Evolutionary conservation across 2,888 invertebrate species (phyloP).

Genomic region (Protodeltote pygarga): DNA sequence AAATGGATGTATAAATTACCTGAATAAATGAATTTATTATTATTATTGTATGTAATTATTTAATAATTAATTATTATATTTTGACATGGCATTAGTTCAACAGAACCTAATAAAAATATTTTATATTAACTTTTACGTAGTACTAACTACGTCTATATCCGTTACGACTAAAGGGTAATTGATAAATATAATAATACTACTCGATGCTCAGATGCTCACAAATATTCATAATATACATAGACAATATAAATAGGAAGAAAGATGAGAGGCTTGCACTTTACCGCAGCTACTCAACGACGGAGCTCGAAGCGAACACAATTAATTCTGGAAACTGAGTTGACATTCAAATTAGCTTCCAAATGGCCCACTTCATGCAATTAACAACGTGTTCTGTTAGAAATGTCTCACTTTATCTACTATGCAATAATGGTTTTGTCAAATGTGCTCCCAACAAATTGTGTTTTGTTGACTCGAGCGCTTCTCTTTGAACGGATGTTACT

Average conservation of each 20-base stretch:
- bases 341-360: conserved; percentile 53
- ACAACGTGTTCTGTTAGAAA: conserved; percentile 40
- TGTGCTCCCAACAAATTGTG: neutral
- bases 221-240: conserved; percentile 1
- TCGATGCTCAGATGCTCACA: no score
- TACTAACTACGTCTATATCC: no score
- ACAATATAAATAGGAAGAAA: conserved; percentile 2
- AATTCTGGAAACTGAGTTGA: conserved; percentile 50
- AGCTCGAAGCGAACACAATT: conserved; percentile 38
- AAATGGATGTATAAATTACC: no score
- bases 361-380: conserved; percentile 50
- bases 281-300: conserved; percentile 16
- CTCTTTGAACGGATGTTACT: no score
- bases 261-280: conserved; percentile 8
- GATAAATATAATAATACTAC: no score
- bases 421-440: neutral
- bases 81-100: no score
- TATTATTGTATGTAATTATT: no score
- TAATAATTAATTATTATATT: no score
- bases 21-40: no score
- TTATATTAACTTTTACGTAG: no score
- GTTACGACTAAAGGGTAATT: no score
- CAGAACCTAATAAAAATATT: no score
- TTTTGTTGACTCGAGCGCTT: conserved; percentile 3
- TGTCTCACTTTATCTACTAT: conserved; percentile 31